A percentile compares a stretch with the other conserved stretches of the same genome.
These are phyloP conservation scores for Sparus aurata DNA, from an alignment of 2,797 vertebrate species.

Conservation along the genomic window DNA sequence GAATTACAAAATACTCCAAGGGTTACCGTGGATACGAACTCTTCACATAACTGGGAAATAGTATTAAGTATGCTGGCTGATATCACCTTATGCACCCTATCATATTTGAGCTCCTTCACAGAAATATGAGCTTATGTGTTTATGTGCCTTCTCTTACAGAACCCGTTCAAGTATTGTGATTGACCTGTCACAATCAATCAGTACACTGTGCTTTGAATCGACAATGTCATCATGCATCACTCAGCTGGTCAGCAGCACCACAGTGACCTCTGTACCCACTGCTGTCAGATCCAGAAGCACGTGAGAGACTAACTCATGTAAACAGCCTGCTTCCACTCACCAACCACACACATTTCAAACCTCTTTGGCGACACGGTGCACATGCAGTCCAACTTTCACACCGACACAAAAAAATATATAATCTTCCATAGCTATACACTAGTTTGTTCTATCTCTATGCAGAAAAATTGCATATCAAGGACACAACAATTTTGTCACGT, in stretches of 20 bases:
- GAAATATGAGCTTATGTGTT: constrained; percentile 31
- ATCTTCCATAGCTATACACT: background rate
- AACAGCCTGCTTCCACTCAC: constrained; percentile 10
- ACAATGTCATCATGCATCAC: constrained; percentile 12
- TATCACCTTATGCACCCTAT: background rate
- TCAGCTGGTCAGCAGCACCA: constrained; percentile 29
- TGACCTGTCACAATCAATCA: constrained; percentile 13
- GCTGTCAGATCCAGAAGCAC: constrained; percentile 4
- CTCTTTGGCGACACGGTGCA: constrained; percentile 40
- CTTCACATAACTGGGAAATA: constrained; percentile 20
- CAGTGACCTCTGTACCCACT: constrained; percentile 10
- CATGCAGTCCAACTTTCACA: constrained; percentile 23
- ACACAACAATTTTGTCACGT: constrained; percentile 35
- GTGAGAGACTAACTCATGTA: background rate
- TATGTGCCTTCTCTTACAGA: constrained; percentile 20
- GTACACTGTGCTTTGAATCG: background rate
- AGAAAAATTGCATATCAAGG: constrained; percentile 48
- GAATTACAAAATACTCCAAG: constrained; percentile 18
- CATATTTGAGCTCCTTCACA: background rate
- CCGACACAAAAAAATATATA: constrained; percentile 22
- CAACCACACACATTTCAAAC: constrained; percentile 16
- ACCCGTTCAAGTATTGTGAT: constrained; percentile 31
- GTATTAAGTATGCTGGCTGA: constrained; percentile 1
- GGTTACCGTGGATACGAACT: constrained; percentile 17
- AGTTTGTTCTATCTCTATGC: constrained; percentile 34